Conservation (phyloP, 1,140 invertebrate genomes). For the Danaus melanippus region DNA sequence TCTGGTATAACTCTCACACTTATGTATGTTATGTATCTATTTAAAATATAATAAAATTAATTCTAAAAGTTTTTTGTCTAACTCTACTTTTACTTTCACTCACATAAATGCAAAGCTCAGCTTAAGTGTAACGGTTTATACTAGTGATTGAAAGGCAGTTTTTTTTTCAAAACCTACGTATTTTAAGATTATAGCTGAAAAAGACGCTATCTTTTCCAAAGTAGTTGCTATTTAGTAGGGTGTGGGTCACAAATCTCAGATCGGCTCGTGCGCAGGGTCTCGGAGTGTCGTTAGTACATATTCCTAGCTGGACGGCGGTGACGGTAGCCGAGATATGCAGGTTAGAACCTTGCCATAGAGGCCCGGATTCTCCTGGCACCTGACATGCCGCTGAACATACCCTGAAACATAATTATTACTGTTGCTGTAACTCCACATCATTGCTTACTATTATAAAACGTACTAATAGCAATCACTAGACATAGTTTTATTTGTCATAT, state of each 20-base stretch:
- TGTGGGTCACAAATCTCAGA: slow-evolving; percentile 26
- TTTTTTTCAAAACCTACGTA: slow-evolving; percentile 28
- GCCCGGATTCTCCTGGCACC: slow-evolving; percentile 34
- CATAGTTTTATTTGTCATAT: too few species aligned
- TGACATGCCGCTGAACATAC: slow-evolving; percentile 54
- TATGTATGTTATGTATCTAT: too few species aligned
- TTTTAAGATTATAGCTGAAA: slow-evolving; percentile 32
- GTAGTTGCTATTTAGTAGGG: slow-evolving; percentile 27
- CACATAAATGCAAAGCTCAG: too few species aligned
- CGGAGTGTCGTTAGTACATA: slow-evolving; percentile 21
- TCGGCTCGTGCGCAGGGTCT: slow-evolving; percentile 30
- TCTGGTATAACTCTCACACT: too few species aligned
- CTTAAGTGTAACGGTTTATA: too few species aligned
- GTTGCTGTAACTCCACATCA: too few species aligned
- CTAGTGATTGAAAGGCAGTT: too few species aligned
- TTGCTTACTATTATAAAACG: too few species aligned
- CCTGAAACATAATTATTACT: slow-evolving; percentile 18
- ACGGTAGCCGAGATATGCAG: slow-evolving; percentile 25
- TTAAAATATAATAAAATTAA: too few species aligned
- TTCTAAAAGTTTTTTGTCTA: too few species aligned
- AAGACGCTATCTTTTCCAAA: slow-evolving; percentile 29
- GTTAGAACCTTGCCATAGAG: slow-evolving; percentile 34
- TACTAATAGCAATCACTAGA: too few species aligned
- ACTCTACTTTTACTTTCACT: too few species aligned
- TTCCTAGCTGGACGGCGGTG: slow-evolving; percentile 14